phyloP scores from a whole-genome alignment of 2,113 vertebrate species.

The Nasalis larvatus region DNA sequence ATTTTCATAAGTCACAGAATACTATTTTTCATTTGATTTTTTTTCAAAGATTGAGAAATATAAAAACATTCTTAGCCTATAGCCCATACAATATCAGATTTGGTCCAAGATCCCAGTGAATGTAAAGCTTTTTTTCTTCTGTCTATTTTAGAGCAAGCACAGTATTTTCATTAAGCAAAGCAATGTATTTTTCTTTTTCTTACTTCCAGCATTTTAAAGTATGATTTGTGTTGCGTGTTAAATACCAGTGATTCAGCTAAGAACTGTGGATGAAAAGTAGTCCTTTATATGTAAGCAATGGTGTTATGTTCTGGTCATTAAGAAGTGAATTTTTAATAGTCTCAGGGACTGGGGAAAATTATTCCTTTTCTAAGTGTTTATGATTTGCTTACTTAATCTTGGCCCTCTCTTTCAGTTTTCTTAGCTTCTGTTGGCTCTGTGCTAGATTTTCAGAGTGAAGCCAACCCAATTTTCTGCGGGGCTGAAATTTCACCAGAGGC shows the following conservation, averaged over 20 bases:
- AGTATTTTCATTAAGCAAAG: constrained; percentile 40
- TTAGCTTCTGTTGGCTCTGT: neutral
- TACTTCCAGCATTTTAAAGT: constrained; percentile 39
- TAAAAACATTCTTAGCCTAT: neutral
- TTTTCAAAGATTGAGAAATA: neutral
- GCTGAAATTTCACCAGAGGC: constrained; percentile 62
- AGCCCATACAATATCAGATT: neutral
- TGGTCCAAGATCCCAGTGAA: neutral
- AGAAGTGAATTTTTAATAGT: constrained; percentile 44
- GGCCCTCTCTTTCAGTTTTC: neutral
- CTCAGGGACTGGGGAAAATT: neutral
- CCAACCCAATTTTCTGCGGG: constrained; percentile 40
- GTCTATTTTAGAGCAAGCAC: neutral
- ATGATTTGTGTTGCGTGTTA: constrained; percentile 49
- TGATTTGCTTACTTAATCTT: constrained; percentile 64
- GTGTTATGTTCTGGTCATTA: constrained; percentile 42
- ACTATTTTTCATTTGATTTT: neutral
- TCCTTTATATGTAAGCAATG: constrained; percentile 43
- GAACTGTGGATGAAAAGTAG: constrained; percentile 35
- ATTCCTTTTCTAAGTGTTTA: constrained; percentile 61
- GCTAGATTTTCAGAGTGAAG: constrained; percentile 30
- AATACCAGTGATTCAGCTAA: constrained; percentile 46
- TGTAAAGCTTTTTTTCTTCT: neutral
- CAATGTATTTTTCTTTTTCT: neutral
- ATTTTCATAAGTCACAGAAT: neutral